These are phyloP conservation scores for Cydia strobilella DNA, from an alignment of 1,140 invertebrate species.

Conservation along the genomic window DNA sequence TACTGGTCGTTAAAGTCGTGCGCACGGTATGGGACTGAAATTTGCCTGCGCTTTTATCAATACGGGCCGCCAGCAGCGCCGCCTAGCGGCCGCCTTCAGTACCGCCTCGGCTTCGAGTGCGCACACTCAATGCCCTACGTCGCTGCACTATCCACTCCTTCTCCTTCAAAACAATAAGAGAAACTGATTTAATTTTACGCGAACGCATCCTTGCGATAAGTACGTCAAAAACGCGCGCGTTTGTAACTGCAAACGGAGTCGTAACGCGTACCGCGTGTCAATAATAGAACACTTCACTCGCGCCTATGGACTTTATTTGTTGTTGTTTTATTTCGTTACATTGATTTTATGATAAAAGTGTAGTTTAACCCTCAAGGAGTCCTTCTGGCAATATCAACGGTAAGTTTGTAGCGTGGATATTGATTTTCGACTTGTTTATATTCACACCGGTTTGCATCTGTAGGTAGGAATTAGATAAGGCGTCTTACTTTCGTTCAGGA, in stretches of 20 bases:
- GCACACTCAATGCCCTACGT: slow-evolving; percentile 65
- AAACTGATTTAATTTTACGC: slow-evolving; percentile 41
- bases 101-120: slow-evolving; percentile 56
- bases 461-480: slow-evolving; percentile 50
- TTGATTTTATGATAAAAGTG: slow-evolving; percentile 55
- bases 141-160: slow-evolving; percentile 63
- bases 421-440: slow-evolving; percentile 24
- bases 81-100: slow-evolving; percentile 62
- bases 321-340: slow-evolving; percentile 59
- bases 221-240: slow-evolving; percentile 37
- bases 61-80: slow-evolving; percentile 60
- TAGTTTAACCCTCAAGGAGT: slow-evolving; percentile 7
- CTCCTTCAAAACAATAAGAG: slow-evolving; percentile 65
- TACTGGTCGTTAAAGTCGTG: neutral
- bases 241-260: slow-evolving; percentile 39
- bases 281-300: slow-evolving; percentile 46
- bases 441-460: neutral
- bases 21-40: neutral
- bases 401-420: slow-evolving; percentile 1
- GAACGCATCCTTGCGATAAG: slow-evolving; percentile 38
- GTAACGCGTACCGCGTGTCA: slow-evolving; percentile 43
- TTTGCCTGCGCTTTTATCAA: slow-evolving; percentile 71
- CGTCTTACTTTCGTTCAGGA: slow-evolving; percentile 64
- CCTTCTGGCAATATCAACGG: neutral
- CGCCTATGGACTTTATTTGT: slow-evolving; percentile 47